A percentile compares a stretch with the other conserved stretches of the same genome.
Conservation (phyloP, 2,113 vertebrate genomes). For the Brachypodius melanocephalos region DNA sequence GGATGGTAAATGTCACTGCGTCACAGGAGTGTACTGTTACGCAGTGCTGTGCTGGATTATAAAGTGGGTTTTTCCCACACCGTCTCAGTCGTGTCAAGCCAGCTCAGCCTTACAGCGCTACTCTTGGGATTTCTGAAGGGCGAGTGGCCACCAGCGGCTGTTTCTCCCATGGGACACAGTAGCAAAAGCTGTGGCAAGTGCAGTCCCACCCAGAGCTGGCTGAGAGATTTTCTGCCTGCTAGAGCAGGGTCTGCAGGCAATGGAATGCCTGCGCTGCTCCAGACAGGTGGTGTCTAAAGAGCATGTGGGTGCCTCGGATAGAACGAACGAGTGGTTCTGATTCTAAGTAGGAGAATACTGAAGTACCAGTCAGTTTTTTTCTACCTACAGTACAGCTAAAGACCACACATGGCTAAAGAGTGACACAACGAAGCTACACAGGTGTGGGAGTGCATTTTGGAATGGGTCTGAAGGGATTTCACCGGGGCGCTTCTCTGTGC, state of each 20-base stretch:
- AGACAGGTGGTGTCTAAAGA: background rate
- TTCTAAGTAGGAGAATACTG: background rate
- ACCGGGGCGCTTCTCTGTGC: accelerated
- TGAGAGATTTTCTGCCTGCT: background rate
- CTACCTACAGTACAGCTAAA: too few relatives aligned
- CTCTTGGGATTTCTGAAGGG: background rate
- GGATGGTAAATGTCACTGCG: accelerated
- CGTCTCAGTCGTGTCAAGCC: accelerated
- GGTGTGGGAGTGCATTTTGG: background rate
- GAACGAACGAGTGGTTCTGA: background rate
- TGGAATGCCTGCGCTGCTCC: background rate
- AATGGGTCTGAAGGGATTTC: background rate
- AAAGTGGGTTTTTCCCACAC: accelerated
- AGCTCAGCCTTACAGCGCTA: accelerated
- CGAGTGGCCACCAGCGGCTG: accelerated
- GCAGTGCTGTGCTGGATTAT: background rate
- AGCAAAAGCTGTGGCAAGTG: accelerated
- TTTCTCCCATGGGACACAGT: accelerated
- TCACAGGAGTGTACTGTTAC: background rate
- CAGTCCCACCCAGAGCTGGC: background rate
- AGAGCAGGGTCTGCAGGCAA: too few relatives aligned
- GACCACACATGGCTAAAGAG: background rate
- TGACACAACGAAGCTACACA: accelerated
- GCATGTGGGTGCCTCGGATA: accelerated
- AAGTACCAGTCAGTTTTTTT: background rate